These are phyloP conservation scores for Sebastes oblongus DNA, from an alignment of 2,797 vertebrate genomes.

Conservation along the genomic window DNA sequence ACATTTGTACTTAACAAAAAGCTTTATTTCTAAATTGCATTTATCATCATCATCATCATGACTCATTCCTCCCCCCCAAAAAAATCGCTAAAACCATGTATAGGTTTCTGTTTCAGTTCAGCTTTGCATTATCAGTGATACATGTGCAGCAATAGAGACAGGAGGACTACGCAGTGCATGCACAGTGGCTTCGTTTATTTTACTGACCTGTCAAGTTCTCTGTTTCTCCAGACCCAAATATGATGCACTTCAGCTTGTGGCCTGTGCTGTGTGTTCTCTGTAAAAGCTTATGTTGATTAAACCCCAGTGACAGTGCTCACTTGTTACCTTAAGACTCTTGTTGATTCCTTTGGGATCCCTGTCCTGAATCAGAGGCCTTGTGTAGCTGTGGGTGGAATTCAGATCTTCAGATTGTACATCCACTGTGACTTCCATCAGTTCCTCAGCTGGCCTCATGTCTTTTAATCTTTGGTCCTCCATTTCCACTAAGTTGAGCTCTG, in stretches of 20 bases:
- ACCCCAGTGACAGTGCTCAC: background rate
- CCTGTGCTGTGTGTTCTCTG: background rate
- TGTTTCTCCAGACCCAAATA: background rate
- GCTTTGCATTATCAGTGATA: background rate
- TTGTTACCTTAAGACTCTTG: conserved; percentile 65
- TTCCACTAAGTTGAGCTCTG: conserved; percentile 33
- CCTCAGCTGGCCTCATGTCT: conserved; percentile 1
- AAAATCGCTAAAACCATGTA: background rate
- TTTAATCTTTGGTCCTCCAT: conserved; percentile 41
- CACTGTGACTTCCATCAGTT: conserved; percentile 46
- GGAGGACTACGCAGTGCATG: background rate
- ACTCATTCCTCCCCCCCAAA: background rate
- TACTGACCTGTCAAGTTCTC: background rate
- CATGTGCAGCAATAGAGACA: background rate
- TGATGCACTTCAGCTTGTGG: background rate
- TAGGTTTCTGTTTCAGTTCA: background rate
- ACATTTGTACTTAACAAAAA: background rate
- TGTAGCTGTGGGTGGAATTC: conserved; percentile 17
- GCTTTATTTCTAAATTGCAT: background rate
- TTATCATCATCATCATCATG: background rate
- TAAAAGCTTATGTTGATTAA: background rate
- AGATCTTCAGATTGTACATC: conserved; percentile 23
- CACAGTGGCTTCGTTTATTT: background rate
- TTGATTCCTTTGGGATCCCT: conserved; percentile 67
- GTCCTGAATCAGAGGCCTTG: conserved; percentile 35